Evolutionary conservation across 2,113 vertebrate species (phyloP).

Genomic region (Siphamia tubifer): DNA sequence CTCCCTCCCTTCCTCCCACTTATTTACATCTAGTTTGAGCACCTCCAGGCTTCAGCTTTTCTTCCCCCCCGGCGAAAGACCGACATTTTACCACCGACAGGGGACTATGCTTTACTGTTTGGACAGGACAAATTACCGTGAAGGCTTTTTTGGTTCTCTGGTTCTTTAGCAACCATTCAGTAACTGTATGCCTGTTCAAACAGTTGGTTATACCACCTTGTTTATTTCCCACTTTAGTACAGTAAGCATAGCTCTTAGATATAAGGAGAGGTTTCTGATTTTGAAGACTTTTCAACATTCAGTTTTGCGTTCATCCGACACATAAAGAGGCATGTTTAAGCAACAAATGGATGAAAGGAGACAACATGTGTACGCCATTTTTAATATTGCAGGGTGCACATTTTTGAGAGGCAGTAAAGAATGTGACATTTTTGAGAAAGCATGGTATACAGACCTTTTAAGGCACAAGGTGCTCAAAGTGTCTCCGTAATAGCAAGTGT

Average conservation of each 20-base stretch:
- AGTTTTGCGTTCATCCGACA: background rate
- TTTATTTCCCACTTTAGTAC: background rate
- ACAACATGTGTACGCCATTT: slow-evolving; percentile 5
- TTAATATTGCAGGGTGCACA: slow-evolving; percentile 32
- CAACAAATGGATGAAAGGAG: slow-evolving; percentile 42
- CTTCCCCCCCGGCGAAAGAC: background rate
- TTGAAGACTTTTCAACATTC: background rate
- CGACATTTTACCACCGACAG: slow-evolving; percentile 15
- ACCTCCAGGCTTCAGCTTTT: background rate
- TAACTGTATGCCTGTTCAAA: background rate
- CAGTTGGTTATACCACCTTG: background rate
- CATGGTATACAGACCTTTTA: slow-evolving; percentile 55
- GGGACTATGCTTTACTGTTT: background rate
- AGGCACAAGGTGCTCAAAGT: slow-evolving; percentile 60
- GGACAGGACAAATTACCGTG: slow-evolving; percentile 19
- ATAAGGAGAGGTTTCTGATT: background rate
- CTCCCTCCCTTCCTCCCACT: slow-evolving; percentile 11
- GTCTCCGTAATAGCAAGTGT: slow-evolving; percentile 69
- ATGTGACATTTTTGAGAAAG: slow-evolving; percentile 69
- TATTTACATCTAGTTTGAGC: slow-evolving; percentile 36
- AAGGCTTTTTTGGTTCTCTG: background rate
- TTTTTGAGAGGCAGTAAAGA: slow-evolving; percentile 58
- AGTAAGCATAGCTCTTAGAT: background rate
- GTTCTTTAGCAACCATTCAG: background rate
- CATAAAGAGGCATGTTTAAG: slow-evolving; percentile 20